Conservation (phyloP, 2,113 vertebrate species). For the Clarias macrocephalus region DNA sequence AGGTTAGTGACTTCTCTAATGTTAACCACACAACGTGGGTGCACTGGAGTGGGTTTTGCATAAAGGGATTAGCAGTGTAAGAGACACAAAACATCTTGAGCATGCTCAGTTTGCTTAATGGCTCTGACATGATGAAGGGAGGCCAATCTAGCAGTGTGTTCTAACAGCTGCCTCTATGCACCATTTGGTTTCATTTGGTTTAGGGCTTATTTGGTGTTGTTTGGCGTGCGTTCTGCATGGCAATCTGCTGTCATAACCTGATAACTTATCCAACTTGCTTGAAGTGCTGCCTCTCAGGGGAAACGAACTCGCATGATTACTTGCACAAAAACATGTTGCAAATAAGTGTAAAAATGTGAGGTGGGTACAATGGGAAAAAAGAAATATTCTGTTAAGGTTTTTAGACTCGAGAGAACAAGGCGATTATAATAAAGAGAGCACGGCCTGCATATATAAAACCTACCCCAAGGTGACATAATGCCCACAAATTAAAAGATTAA, state of each 20-base stretch:
- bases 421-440: not conserved
- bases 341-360: not conserved
- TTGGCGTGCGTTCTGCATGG: conserved; percentile 58
- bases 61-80: conserved; percentile 40
- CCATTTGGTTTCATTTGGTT: conserved; percentile 59
- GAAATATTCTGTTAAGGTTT: conserved; percentile 7
- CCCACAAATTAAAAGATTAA: not conserved
- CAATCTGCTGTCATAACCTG: conserved; percentile 56
- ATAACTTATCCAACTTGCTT: conserved; percentile 65
- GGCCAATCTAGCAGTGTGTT: conserved; percentile 63
- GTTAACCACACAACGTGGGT: conserved; percentile 62
- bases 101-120: conserved; percentile 60
- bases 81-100: conserved; percentile 56
- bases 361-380: not conserved
- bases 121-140: conserved; percentile 64
- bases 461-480: not conserved
- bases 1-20: conserved; percentile 61
- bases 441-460: not conserved
- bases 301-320: not conserved
- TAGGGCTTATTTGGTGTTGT: conserved; percentile 57
- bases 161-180: conserved; percentile 65
- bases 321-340: not conserved
- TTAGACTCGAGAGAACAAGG: not conserved
- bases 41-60: conserved; percentile 58
- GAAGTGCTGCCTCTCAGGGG: not conserved